phyloP scores from a whole-genome alignment of 2,888 invertebrate species.

The Sarcophaga rosellei region DNA sequence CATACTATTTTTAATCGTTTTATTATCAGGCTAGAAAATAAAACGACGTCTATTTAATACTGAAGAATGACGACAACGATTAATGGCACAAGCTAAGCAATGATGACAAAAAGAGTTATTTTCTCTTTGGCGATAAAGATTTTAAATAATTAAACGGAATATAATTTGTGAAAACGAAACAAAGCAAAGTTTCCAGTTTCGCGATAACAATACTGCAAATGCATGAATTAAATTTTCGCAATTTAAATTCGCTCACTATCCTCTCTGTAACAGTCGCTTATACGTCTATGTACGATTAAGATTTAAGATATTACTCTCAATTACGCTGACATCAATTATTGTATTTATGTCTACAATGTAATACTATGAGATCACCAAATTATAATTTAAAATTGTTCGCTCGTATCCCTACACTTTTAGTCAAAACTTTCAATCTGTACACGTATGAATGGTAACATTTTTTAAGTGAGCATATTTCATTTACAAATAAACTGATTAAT shows the following conservation, averaged over 20 bases:
- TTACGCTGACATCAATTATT: background rate
- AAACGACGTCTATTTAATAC: background rate
- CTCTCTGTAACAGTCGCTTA: background rate
- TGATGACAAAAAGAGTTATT: slow-evolving; percentile 31
- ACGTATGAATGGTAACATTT: no score
- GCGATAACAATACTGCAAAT: background rate
- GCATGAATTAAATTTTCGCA: background rate
- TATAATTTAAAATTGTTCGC: background rate
- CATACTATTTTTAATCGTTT: background rate
- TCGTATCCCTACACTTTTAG: background rate
- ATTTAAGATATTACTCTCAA: background rate
- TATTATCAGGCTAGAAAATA: background rate
- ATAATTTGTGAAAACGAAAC: background rate
- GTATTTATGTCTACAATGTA: background rate
- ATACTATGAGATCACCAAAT: background rate
- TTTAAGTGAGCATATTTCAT: no score
- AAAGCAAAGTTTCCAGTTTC: background rate
- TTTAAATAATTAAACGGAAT: background rate
- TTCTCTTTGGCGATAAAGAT: slow-evolving; percentile 41
- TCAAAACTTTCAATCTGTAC: background rate
- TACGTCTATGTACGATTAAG: background rate
- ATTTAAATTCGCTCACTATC: background rate
- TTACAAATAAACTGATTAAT: no score
- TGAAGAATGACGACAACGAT: slow-evolving; percentile 10
- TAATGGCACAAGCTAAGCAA: slow-evolving; percentile 46